Percentiles rank a stretch among this genome's conserved stretches.
These are phyloP conservation scores for Anas bahamensis DNA, from an alignment of 2,797 vertebrate species.

Conservation along the genomic window DNA sequence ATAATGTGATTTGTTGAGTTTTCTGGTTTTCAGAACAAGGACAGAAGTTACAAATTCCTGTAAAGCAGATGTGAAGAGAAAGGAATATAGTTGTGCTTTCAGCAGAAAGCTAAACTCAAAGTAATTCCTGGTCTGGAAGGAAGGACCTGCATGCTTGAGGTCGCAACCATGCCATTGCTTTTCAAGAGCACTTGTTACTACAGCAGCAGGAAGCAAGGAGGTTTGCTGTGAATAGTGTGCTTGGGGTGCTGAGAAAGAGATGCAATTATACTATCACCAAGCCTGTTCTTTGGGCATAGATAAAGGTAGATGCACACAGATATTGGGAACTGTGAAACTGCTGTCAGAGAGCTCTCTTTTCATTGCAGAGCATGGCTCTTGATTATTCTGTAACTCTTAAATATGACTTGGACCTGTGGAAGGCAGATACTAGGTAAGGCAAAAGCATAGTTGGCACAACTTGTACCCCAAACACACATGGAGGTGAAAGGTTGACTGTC, in stretches of 20 bases:
- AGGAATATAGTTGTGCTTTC: background rate
- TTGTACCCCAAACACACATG: accelerated
- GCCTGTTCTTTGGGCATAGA: background rate
- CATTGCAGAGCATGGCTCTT: background rate
- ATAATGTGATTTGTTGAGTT: background rate
- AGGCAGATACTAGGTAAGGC: background rate
- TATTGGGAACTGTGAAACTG: background rate
- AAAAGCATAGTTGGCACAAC: background rate
- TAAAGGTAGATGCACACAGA: background rate
- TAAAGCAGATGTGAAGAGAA: background rate
- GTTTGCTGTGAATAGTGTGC: background rate
- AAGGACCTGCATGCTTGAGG: background rate
- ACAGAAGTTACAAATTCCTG: background rate
- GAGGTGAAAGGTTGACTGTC: background rate
- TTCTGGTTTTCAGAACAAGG: background rate
- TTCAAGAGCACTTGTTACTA: background rate
- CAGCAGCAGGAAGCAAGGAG: background rate
- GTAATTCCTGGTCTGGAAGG: background rate
- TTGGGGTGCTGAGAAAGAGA: background rate
- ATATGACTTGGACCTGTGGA: background rate
- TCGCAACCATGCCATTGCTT: background rate
- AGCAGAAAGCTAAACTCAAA: background rate
- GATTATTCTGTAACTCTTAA: background rate
- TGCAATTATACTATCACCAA: background rate
- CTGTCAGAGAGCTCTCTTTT: background rate